phyloP scores from a whole-genome alignment of 1,140 invertebrate species.

The Thaumatotibia leucotreta region DNA sequence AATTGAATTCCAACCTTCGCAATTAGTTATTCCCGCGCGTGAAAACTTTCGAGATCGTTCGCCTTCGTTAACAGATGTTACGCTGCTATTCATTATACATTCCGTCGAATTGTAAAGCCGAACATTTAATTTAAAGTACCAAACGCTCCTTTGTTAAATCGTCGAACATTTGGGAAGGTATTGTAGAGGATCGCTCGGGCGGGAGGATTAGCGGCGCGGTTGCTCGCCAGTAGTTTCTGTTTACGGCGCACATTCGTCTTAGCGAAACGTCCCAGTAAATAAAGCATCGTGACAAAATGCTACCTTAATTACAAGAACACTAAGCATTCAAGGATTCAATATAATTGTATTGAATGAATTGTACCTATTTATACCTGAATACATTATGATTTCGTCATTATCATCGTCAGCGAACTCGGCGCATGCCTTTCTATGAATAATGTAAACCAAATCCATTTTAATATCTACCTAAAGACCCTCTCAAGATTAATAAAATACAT shows the following conservation, averaged over 20 bases:
- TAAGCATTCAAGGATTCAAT: background rate
- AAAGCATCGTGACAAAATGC: constrained; percentile 41
- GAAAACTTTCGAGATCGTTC: constrained; percentile 76
- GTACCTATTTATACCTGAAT: no score
- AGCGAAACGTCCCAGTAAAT: constrained; percentile 41
- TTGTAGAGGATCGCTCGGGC: constrained; percentile 50
- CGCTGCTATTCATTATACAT: constrained; percentile 76
- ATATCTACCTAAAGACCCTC: background rate
- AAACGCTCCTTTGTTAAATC: constrained; percentile 68
- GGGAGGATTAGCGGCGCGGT: constrained; percentile 52
- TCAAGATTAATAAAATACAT: background rate
- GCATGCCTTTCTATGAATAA: background rate
- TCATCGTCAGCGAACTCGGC: background rate
- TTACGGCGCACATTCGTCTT: constrained; percentile 43
- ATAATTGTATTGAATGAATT: background rate
- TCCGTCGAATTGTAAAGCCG: constrained; percentile 74
- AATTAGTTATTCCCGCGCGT: constrained; percentile 76
- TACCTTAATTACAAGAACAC: background rate
- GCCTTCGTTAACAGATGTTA: constrained; percentile 77
- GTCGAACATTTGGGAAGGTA: constrained; percentile 56
- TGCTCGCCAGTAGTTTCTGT: constrained; percentile 40
- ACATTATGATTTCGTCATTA: no score
- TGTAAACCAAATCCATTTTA: no score
- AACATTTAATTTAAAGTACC: constrained; percentile 75
- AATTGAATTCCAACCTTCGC: constrained; percentile 76